These are phyloP conservation scores for Vandiemenella viatica DNA, from an alignment of 2,888 invertebrate genomes.

Conservation along the genomic window DNA sequence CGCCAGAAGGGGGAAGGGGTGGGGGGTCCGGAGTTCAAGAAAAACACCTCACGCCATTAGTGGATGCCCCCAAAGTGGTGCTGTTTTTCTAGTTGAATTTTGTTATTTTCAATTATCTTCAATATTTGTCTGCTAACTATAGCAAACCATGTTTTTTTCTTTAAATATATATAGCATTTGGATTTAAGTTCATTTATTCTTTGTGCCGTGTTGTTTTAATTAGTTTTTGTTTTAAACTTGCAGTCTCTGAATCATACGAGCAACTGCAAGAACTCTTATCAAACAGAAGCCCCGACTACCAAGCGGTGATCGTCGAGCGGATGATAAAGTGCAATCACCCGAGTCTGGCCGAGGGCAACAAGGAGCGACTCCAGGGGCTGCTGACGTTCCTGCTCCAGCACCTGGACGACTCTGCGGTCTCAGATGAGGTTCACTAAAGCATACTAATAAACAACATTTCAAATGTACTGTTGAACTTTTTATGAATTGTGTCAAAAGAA, in stretches of 20 bases:
- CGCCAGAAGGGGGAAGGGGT: too few species aligned
- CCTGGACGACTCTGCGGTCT: constrained; percentile 47
- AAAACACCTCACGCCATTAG: too few species aligned
- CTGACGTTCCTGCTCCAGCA: constrained; percentile 66
- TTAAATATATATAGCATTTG: too few species aligned
- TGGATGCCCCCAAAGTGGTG: too few species aligned
- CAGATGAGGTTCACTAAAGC: constrained; percentile 18
- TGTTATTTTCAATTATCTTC: too few species aligned
- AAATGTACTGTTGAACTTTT: too few species aligned
- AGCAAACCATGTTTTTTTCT: too few species aligned
- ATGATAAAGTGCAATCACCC: constrained; percentile 82
- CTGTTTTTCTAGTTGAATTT: too few species aligned
- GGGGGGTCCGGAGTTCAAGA: too few species aligned
- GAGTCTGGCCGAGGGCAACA: constrained; percentile 60
- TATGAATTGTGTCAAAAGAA: too few species aligned
- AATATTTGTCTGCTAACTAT: too few species aligned
- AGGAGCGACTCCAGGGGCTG: constrained; percentile 54
- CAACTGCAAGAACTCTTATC: constrained; percentile 44
- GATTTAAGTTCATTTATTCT: neutral
- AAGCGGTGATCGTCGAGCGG: constrained; percentile 56
- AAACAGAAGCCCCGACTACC: constrained; percentile 45
- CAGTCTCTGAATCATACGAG: constrained; percentile 46
- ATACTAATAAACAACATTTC: too few species aligned
- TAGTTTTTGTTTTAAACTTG: constrained; percentile 14
- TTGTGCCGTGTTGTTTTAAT: neutral